These are phyloP conservation scores for Sympetrum striolatum DNA, from an alignment of 2,888 invertebrate species.

Conservation along the genomic window DNA sequence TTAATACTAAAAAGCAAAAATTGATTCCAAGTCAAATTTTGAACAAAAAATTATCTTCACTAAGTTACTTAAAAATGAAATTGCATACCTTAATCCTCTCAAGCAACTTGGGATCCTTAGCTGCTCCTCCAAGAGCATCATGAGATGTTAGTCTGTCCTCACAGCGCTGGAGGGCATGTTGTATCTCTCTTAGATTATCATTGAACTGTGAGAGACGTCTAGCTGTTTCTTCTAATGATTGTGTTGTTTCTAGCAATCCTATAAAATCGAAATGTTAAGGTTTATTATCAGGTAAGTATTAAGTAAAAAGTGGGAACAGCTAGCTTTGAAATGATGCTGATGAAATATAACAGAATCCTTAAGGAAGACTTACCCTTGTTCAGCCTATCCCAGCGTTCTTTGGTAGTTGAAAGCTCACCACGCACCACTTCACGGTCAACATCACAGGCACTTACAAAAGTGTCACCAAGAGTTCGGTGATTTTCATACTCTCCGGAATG, in stretches of 20 bases:
- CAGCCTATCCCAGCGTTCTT: constrained; percentile 88
- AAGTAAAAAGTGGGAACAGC: background rate
- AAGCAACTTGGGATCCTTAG: constrained; percentile 81
- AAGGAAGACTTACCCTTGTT: constrained; percentile 71
- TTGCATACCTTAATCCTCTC: constrained; percentile 76
- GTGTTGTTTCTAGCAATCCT: constrained; percentile 76
- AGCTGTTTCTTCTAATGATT: constrained; percentile 82
- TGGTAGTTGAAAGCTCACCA: constrained; percentile 79
- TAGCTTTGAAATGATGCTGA: background rate
- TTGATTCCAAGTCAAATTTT: background rate
- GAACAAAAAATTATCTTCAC: background rate
- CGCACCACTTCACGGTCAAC: constrained; percentile 90
- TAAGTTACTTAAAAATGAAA: background rate
- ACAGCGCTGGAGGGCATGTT: constrained; percentile 83
- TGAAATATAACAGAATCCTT: no score
- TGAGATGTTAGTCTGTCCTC: constrained; percentile 83
- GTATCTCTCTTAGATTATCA: constrained; percentile 84
- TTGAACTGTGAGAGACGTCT: constrained; percentile 83
- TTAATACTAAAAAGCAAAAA: background rate
- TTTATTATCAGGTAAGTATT: constrained; percentile 51
- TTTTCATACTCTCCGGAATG: constrained; percentile 93
- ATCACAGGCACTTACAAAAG: constrained; percentile 87
- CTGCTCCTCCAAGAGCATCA: constrained; percentile 75
- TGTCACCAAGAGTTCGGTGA: constrained; percentile 83
- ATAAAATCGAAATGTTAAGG: constrained; percentile 50